Conservation (phyloP, 2,113 vertebrate species). For the Zapornia atra region DNA sequence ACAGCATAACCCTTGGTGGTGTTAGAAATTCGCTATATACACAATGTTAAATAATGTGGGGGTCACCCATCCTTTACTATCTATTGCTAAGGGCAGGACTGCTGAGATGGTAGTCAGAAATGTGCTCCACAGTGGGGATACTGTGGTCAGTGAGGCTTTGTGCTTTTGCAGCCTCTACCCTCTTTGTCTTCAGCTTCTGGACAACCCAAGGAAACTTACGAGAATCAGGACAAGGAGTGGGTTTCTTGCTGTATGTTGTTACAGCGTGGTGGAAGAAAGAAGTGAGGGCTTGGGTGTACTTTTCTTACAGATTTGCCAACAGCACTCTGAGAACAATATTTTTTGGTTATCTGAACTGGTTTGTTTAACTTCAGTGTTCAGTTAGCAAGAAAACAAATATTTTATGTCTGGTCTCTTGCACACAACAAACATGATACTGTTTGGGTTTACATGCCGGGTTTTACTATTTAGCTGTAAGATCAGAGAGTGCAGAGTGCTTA, state of each 20-base stretch:
- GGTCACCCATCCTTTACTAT: neutral
- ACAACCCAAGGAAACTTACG: neutral
- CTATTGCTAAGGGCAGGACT: neutral
- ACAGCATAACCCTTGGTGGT: neutral
- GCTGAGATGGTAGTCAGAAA: neutral
- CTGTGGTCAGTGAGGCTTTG: neutral
- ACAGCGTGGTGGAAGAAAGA: neutral
- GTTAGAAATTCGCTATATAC: neutral
- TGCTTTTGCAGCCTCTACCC: neutral
- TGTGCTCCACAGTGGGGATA: rapidly evolving
- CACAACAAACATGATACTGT: neutral
- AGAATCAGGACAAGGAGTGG: neutral
- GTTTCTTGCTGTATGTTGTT: neutral
- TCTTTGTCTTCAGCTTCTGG: neutral
- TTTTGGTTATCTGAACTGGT: neutral
- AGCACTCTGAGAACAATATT: neutral
- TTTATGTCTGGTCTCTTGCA: neutral
- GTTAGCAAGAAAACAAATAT: neutral
- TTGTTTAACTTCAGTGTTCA: neutral
- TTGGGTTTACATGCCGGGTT: neutral
- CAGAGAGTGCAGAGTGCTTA: neutral
- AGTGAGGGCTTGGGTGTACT: neutral
- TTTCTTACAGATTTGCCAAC: neutral
- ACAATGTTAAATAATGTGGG: neutral
- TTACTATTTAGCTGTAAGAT: neutral